Conservation (phyloP, 2,797 vertebrate genomes). For the Onychomys leucogaster region DNA sequence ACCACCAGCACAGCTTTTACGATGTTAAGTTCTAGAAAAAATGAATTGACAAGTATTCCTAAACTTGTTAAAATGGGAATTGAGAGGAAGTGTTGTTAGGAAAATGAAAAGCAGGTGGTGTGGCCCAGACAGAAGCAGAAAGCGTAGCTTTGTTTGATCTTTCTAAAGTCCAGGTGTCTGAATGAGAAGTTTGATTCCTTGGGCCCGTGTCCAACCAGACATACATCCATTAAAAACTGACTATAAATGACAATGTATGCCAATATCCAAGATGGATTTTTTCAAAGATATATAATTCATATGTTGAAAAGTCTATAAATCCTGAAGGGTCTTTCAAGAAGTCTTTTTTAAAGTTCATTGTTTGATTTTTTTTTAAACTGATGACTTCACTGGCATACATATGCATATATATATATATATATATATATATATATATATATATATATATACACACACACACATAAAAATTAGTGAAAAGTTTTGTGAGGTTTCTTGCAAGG, state of each 20-base stretch:
- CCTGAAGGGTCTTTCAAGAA: background rate
- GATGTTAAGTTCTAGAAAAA: background rate
- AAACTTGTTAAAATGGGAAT: constrained; percentile 22
- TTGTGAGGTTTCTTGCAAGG: background rate
- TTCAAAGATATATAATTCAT: background rate
- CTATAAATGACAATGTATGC: background rate
- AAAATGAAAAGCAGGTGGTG: background rate
- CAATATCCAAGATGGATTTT: background rate
- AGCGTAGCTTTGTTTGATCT: background rate
- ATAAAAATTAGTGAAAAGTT: background rate
- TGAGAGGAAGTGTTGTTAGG: background rate
- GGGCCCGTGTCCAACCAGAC: background rate
- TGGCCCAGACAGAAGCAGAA: background rate
- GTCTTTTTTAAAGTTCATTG: background rate
- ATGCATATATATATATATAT: too few species aligned
- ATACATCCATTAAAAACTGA: background rate
- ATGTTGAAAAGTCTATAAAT: background rate
- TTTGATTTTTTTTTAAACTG: background rate
- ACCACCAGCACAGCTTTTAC: background rate
- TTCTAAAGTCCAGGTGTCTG: background rate
- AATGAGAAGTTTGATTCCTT: background rate
- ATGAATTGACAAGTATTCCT: background rate
- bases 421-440: background rate
- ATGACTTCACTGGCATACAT: background rate
- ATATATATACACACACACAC: background rate